phyloP scores from a whole-genome alignment of 2,113 vertebrate species.

The Irena cyanogastra region DNA sequence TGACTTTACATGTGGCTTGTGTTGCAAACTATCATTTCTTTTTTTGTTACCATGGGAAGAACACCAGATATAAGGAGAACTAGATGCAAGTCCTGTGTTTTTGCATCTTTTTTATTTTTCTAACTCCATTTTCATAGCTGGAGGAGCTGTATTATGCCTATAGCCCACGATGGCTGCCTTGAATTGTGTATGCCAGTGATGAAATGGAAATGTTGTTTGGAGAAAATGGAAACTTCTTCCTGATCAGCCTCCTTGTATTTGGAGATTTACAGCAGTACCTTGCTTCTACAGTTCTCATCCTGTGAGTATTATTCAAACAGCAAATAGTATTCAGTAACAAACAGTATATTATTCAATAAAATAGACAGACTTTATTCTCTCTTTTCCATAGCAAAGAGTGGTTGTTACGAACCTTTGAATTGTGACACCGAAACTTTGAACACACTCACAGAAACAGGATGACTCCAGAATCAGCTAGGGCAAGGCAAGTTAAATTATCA shows the following conservation, averaged over 20 bases:
- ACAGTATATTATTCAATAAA: neutral
- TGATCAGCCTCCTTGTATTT: neutral
- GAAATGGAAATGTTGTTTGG: neutral
- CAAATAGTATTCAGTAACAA: neutral
- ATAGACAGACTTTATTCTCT: neutral
- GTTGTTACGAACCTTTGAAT: neutral
- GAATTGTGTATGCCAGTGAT: neutral
- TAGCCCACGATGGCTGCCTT: neutral
- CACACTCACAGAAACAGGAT: neutral
- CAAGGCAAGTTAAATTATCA: neutral
- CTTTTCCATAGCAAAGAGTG: neutral
- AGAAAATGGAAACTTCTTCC: neutral
- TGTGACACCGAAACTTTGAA: neutral
- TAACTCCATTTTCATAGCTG: neutral
- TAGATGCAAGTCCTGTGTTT: neutral
- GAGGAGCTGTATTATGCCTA: neutral
- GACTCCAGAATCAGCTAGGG: neutral
- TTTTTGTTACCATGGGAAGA: neutral
- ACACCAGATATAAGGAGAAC: neutral
- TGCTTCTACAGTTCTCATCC: neutral
- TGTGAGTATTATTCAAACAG: neutral
- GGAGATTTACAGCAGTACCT: neutral
- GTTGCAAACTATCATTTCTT: neutral
- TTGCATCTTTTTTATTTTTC: neutral
- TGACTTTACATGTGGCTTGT: neutral